Base-by-base conservation (phyloP, 2,113 vertebrate genomes). In the Bostrychus sinensis region DNA sequence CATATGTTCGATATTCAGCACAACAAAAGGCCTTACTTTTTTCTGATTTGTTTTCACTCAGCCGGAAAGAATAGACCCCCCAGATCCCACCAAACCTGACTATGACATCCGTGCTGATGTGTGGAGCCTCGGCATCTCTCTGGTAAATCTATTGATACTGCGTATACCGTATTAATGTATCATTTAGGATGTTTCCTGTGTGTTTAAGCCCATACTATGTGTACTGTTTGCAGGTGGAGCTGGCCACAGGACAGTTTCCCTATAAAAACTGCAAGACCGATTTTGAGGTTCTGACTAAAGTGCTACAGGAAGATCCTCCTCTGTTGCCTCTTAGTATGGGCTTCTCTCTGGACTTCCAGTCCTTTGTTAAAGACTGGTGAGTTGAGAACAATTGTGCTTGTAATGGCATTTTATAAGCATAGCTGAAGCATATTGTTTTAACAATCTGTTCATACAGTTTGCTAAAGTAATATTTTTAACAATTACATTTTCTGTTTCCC, bases 191-290 rank as follows among this genome's bases (percentile, higher is more conserved):
- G 22, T 23, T n/a, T 17, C 13, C 22, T 14, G 23, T 26, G 13
- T 51, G 26, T 26, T 9, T 32, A 32, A 8, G 3, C 1, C 8
- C 8, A 7, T 32, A 32, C 30, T 32, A 7, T 17, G 7, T 51
- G 25, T 0, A 10, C 48, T 28, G 48, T 3, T 16, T 53, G 10
- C 50, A 98, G 96, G 96, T 98, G 91, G 96, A 98, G 87, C 69
- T 98, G 81, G 96, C 95, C 1, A 97, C 96, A 0, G 96, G 96
- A 63, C 95, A 98, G 91, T 96, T 98, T 82, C 95, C 96, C 7
- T 98, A 98, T 75, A 96, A 96, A 86, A 97, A 97, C 86, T 98
- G 96, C 80, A 97, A 97, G 88, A 98, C 96, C 1, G 96, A 98
- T 86, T 98, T 98, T 48, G 96, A 98, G 89, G 96, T 98, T 75